A percentile compares a stretch with the other conserved stretches of the same genome.
phyloP scores from a whole-genome alignment of 2,113 vertebrate species.

The Morone saxatilis region DNA sequence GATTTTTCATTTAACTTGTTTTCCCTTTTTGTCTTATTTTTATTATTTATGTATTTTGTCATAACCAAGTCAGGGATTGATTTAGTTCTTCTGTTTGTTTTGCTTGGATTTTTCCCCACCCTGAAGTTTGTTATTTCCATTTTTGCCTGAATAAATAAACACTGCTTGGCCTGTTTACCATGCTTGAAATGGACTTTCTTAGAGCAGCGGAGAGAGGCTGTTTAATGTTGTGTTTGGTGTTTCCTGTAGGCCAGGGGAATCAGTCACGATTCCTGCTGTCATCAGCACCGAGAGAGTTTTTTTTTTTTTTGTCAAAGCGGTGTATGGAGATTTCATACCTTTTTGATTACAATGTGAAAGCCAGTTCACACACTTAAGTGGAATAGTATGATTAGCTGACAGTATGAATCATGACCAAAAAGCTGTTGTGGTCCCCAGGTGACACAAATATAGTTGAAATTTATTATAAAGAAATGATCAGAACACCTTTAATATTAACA shows the following conservation, averaged over 20 bases:
- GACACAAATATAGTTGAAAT: background rate
- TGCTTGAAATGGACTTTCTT: background rate
- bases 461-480: background rate
- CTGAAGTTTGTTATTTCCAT: slow-evolving; percentile 3
- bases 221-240: too few species aligned
- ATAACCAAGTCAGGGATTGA: background rate
- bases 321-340: background rate
- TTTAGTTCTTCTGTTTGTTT: slow-evolving; percentile 8
- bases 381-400: background rate
- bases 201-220: background rate
- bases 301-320: background rate
- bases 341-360: background rate
- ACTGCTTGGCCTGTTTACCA: background rate
- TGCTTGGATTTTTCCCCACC: background rate
- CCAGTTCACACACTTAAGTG: background rate
- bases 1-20: background rate
- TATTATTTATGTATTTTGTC: background rate
- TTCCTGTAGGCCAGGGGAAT: background rate
- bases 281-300: background rate
- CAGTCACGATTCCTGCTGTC: background rate
- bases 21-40: background rate
- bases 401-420: background rate
- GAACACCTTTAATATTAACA: background rate
- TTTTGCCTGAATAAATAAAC: background rate
- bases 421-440: background rate